Base-by-base conservation (phyloP, 2,888 invertebrate genomes). In the Protonemura montana region DNA sequence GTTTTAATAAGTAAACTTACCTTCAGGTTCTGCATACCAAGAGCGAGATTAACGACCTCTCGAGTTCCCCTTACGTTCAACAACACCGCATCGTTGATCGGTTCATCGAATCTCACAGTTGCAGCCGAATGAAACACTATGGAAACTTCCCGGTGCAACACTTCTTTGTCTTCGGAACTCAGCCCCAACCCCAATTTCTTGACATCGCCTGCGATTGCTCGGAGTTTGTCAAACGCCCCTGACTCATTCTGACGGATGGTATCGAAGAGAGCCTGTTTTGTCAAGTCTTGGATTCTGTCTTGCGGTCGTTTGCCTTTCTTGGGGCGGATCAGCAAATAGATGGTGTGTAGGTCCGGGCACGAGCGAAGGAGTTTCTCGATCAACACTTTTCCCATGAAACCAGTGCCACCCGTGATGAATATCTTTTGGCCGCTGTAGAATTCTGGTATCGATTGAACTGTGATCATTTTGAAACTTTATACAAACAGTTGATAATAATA, bases 31-130 rank as follows among this genome's bases (percentile, higher is more conserved):
- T 27, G 10, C 81, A 81, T 81, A 1, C 81, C 81, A 29, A 81
- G 25, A 0, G 81, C 81, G 10, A 81, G 81, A 10, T 81, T 21
- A 30, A 81, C 30, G 5, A 81, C 29, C 16, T 81, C 81, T 21
- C 81, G 3, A 3, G 81, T 81, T 30, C 81, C 81, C 30, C 81
- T 28, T 6, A 81, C 81, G 29, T 81, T 81, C 21, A 29, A 30
- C 30, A 81, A 16, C 29, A 81, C 81, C 6, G 81, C 81, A 25
- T 81, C 6, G 27, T 81, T 27, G 29, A 81, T 7, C 13, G 81
- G 21, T 21, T 81, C 81, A 27, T 81, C 81, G 29, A 81, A 81
- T 21, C 59, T 59, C 59, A 59, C 59, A 21, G 16, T 59, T 2
- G 59, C 59, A 2, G 59, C 59, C 16, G 21, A 10, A 59, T 59